Conservation (phyloP, 2,113 vertebrate genomes). For the Megaleporinus macrocephalus region DNA sequence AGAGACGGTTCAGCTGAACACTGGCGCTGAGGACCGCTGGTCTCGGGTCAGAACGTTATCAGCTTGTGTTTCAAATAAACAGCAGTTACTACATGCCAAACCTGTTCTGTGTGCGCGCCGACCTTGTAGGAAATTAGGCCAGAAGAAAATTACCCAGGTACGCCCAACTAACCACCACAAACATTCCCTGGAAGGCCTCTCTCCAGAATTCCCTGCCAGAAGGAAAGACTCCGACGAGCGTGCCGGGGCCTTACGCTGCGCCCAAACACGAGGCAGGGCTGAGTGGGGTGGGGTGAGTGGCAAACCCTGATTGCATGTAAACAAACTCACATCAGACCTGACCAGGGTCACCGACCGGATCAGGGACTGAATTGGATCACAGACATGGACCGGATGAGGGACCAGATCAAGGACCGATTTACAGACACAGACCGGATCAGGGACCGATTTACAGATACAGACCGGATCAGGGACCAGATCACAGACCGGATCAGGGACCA, state of each 20-base stretch:
- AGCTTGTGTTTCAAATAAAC: conserved; percentile 14
- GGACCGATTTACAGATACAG: too few species aligned
- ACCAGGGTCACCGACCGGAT: too few species aligned
- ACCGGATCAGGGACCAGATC: too few species aligned
- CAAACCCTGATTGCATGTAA: too few species aligned
- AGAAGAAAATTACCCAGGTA: conserved; percentile 49
- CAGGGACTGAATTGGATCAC: too few species aligned
- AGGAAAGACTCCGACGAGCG: conserved; percentile 3
- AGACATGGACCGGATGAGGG: too few species aligned
- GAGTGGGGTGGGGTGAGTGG: too few species aligned
- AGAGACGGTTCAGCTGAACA: background rate
- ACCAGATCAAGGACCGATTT: too few species aligned
- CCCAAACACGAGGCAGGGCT: too few species aligned
- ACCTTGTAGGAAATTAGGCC: conserved; percentile 5
- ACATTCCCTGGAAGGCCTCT: conserved; percentile 61
- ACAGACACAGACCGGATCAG: too few species aligned
- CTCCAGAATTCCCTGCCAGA: conserved; percentile 68
- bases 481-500: too few species aligned
- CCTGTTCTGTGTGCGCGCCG: conserved; percentile 24
- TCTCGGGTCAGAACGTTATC: background rate
- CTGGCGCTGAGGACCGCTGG: background rate
- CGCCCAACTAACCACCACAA: conserved; percentile 67
- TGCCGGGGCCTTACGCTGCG: background rate
- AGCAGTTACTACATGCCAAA: conserved; percentile 50
- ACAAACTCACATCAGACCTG: too few species aligned